Base-by-base conservation (phyloP, 92 coral and sea anemone genomes). In the Umimayanthus chanpuru region DNA sequence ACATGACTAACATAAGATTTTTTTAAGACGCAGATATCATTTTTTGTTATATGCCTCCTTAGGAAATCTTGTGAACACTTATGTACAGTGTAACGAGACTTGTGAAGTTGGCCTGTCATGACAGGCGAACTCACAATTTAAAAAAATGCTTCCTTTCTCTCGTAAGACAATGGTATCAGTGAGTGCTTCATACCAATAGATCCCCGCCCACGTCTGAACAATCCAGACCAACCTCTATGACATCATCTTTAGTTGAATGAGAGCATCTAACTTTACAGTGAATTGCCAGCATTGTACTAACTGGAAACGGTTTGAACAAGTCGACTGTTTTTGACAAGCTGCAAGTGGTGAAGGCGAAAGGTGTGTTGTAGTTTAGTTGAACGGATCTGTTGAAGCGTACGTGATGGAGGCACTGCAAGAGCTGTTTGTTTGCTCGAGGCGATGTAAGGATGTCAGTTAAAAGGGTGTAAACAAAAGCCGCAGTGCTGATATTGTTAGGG, bases 391-490 rank as follows among this genome's bases (percentile, higher is more conserved):
- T 41, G 25, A 26, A 14, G 78, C 41, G 87, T 68, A 83, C 87
- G 87, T 83, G 87, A 83, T 71, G 23, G 23, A 16, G 9, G 4
- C 23, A 61, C 23, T 67, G 43, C 41, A 14, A 4, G 10, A 26
- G 15, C 71, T 81, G 14, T n/a, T 83, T 70, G 56, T 65, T 81
- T 71, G 87, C 87, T 83, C 74, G 87, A 32, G 87, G 87, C 87
- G n/a, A 83, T 70, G 67, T 26, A 12, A 72, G 55, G 87, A 16
- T 83, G 87, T 70, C 87, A 83, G 65, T 83, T 56, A 28, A 38
- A 43, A 83, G 87, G 78, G 78, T 83, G 77, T 68, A 83, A 83
- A 83, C 78, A 83, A 83, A 70, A 70, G 87, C 87, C 77, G 40
- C 77, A 83, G 67, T 14, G 87, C 41, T 83, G 78, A 83, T 83